Percentiles rank a stretch among this genome's conserved stretches.
Evolutionary conservation across 2,797 vertebrate species (phyloP).

Genomic region (Sarcophilus harrisii): DNA sequence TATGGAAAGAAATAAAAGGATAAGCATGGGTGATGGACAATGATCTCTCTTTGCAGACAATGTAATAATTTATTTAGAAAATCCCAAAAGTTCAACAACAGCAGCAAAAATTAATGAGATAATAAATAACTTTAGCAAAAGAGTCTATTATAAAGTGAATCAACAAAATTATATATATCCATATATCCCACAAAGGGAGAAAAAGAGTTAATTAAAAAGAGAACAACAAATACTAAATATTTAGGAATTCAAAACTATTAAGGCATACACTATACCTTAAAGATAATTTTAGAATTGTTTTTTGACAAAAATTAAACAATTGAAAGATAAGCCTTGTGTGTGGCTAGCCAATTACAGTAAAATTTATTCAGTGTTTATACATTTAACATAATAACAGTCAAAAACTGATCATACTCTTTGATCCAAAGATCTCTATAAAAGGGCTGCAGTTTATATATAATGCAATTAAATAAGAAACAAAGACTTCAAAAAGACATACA

Average conservation of each 20-base stretch:
- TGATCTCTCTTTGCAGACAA: background rate
- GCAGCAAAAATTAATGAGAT: background rate
- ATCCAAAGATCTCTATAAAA: background rate
- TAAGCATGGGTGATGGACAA: background rate
- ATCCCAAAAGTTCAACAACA: background rate
- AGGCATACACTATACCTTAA: background rate
- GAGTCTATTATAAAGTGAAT: background rate
- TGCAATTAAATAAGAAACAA: background rate
- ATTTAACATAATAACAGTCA: background rate
- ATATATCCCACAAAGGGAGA: background rate
- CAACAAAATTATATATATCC: background rate
- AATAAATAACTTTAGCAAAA: background rate
- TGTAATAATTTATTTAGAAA: background rate
- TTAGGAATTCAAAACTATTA: background rate
- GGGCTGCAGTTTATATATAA: background rate
- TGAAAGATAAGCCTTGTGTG: background rate
- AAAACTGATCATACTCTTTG: background rate
- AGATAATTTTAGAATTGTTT: background rate
- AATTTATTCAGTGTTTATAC: background rate
- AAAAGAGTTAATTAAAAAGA: background rate
- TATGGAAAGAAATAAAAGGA: background rate
- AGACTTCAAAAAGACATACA: background rate
- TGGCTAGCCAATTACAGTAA: background rate
- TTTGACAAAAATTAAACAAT: background rate
- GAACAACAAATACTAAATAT: background rate